These are phyloP conservation scores for Ptychochromis oligacanthus DNA, from an alignment of 2,113 vertebrate genomes.

Conservation along the genomic window DNA sequence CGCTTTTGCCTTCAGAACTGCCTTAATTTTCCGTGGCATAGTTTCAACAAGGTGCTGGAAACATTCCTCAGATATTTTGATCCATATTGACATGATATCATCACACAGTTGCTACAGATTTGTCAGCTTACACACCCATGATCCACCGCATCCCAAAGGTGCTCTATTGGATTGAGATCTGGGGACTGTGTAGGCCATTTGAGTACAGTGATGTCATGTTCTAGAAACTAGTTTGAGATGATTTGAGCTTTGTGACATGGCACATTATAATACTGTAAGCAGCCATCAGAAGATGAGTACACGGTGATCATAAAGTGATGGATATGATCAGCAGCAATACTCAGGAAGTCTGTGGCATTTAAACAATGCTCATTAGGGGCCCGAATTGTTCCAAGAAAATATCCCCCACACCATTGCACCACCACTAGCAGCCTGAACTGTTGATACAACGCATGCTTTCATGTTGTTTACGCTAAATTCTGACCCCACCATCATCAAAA, in stretches of 20 bases:
- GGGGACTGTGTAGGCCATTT: neutral
- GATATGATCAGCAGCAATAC: neutral
- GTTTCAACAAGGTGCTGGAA: neutral
- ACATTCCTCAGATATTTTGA: neutral
- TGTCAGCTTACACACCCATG: neutral
- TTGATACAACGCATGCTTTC: neutral
- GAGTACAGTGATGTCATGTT: neutral
- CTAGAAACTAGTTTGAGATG: neutral
- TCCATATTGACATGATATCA: neutral
- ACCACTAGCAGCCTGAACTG: neutral
- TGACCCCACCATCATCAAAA: neutral
- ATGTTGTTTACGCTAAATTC: neutral
- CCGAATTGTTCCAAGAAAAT: neutral
- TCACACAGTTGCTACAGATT: fast-evolving
- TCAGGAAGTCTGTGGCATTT: too few relatives aligned
- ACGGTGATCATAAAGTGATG: neutral
- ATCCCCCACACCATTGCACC: neutral
- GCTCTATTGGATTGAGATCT: neutral
- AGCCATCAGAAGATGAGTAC: neutral
- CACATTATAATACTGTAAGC: neutral
- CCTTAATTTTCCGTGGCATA: neutral
- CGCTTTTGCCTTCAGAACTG: neutral
- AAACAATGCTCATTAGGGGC: too few relatives aligned
- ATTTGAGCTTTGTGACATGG: neutral
- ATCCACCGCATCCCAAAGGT: neutral